These are phyloP conservation scores for Sinohyriopsis cumingii DNA, from an alignment of 2,888 invertebrate genomes.

Conservation along the genomic window DNA sequence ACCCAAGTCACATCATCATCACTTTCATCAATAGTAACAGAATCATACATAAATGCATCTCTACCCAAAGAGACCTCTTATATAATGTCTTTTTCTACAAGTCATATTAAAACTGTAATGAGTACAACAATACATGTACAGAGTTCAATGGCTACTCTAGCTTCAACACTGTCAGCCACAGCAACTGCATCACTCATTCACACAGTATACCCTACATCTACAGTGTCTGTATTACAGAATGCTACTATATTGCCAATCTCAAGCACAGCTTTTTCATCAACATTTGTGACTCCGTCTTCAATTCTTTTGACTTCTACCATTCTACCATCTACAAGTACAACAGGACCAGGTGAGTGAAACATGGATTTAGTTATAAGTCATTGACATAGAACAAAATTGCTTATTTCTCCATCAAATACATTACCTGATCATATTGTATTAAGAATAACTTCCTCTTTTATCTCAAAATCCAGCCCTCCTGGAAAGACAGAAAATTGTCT, in stretches of 20 bases:
- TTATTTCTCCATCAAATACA: too few species aligned
- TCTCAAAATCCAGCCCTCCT: too few species aligned
- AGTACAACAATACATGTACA: neutral
- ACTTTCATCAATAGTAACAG: neutral
- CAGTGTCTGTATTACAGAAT: too few species aligned
- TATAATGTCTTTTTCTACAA: neutral
- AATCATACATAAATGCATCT: constrained; percentile 1
- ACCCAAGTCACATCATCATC: constrained; percentile 4
- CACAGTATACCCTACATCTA: neutral
- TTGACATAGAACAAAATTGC: too few species aligned
- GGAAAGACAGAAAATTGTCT: too few species aligned
- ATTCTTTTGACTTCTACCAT: constrained; percentile 2
- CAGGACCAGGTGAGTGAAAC: constrained; percentile 3
- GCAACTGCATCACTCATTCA: constrained; percentile 3
- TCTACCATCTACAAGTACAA: neutral
- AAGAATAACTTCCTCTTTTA: too few species aligned
- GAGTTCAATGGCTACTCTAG: neutral
- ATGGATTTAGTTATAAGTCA: too few species aligned
- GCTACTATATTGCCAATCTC: neutral
- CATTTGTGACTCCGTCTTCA: constrained; percentile 10
- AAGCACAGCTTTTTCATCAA: too few species aligned
- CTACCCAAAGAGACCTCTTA: neutral
- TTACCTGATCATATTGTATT: too few species aligned
- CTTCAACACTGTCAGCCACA: neutral
- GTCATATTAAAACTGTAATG: neutral